Conservation (phyloP, 2,888 invertebrate species). For the Keiferia lycopersicella region DNA sequence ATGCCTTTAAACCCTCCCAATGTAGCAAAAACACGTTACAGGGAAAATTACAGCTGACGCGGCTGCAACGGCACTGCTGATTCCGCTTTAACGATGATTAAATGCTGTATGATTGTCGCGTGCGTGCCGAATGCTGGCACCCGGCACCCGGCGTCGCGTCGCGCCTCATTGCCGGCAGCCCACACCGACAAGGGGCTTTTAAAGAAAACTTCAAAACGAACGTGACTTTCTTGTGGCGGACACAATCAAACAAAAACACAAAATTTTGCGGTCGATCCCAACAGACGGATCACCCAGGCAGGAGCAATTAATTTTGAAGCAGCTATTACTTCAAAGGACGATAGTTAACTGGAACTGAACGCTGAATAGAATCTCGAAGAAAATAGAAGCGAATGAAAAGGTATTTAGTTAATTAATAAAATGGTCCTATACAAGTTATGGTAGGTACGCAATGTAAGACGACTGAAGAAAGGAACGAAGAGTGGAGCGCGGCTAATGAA, state of each 20-base stretch:
- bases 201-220: slow-evolving; percentile 32
- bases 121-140: slow-evolving; percentile 46
- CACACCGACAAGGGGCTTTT: slow-evolving; percentile 36
- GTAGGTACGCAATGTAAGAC: slow-evolving; percentile 11
- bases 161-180: slow-evolving; percentile 13
- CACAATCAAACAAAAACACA: slow-evolving; percentile 16
- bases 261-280: slow-evolving; percentile 15
- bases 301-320: slow-evolving; percentile 19
- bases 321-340: slow-evolving; percentile 5
- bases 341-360: slow-evolving; percentile 13
- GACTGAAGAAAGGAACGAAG: slow-evolving; percentile 10
- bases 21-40: slow-evolving; percentile 58
- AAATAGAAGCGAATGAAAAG: slow-evolving; percentile 11
- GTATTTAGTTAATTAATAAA: slow-evolving; percentile 20
- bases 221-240: slow-evolving; percentile 33
- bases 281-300: slow-evolving; percentile 13
- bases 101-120: slow-evolving; percentile 75
- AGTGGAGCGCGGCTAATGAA: slow-evolving; percentile 22
- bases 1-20: slow-evolving; percentile 46
- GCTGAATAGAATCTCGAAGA: slow-evolving; percentile 9
- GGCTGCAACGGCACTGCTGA: slow-evolving; percentile 64
- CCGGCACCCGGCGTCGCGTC: slow-evolving; percentile 28
- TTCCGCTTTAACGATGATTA: slow-evolving; percentile 79
- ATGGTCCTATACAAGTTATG: background rate
- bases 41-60: slow-evolving; percentile 66